These are phyloP conservation scores for Punctoribates punctum DNA, from an alignment of 2,888 invertebrate species.

Conservation along the genomic window DNA sequence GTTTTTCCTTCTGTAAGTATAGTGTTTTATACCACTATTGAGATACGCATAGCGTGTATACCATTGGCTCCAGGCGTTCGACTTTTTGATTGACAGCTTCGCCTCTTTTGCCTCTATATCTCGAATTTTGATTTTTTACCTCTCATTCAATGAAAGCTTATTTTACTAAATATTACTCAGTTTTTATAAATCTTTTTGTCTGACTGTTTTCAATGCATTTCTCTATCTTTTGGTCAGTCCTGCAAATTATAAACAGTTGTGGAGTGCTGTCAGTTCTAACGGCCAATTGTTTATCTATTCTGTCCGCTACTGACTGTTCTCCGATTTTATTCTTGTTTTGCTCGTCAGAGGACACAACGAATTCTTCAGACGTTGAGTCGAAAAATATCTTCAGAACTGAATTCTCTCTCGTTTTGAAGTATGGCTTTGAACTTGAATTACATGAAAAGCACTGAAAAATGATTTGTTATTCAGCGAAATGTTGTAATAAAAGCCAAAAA, in stretches of 20 bases:
- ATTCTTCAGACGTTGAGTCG: background rate
- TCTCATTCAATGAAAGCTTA: background rate
- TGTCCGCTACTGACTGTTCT: background rate
- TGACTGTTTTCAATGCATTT: too few species aligned
- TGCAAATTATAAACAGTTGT: too few species aligned
- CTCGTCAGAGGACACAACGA: conserved; percentile 24
- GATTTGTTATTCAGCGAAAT: background rate
- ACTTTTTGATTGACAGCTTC: conserved; percentile 36
- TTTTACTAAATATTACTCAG: background rate
- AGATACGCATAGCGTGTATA: conserved; percentile 10
- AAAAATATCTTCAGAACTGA: background rate
- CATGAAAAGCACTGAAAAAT: background rate
- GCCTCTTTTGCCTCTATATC: conserved; percentile 31
- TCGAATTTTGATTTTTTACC: background rate
- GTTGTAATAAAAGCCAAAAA: background rate
- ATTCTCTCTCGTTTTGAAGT: background rate
- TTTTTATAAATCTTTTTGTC: too few species aligned
- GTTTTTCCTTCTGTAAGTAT: conserved; percentile 3
- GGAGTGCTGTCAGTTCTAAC: too few species aligned
- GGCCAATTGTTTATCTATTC: too few species aligned
- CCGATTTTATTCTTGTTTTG: background rate
- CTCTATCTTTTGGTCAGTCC: too few species aligned
- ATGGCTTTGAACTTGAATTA: background rate
- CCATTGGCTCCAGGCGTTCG: conserved; percentile 19
- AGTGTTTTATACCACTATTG: conserved; percentile 15